These are phyloP conservation scores for Pseudorasbora parva DNA, from an alignment of 2,113 vertebrate species.

Conservation along the genomic window DNA sequence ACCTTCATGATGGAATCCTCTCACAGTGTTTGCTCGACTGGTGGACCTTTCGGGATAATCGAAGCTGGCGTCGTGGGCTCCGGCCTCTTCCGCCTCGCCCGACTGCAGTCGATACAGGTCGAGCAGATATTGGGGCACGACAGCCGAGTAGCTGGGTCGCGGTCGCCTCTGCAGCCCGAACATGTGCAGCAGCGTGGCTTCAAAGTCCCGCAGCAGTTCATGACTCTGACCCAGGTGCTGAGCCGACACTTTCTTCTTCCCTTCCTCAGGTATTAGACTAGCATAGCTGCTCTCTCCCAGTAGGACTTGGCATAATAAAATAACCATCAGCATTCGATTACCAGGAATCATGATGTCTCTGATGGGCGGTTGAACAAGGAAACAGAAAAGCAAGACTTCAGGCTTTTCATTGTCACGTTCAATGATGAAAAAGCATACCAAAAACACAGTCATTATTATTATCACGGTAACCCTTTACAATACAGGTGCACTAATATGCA, in stretches of 20 bases:
- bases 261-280: constrained; percentile 97
- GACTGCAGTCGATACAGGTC: constrained; percentile 98
- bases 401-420: not conserved
- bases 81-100: constrained; percentile 90
- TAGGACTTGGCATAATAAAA: constrained; percentile 99
- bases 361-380: constrained; percentile 30
- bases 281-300: constrained; percentile 96
- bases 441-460: not conserved
- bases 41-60: constrained; percentile 94
- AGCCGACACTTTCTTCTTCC: constrained; percentile 93
- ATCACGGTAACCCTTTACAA: too few relatives aligned
- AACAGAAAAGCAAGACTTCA: constrained; percentile 26
- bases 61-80: constrained; percentile 78
- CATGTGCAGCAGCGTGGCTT: constrained; percentile 98
- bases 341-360: constrained; percentile 99
- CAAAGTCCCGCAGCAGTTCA: constrained; percentile 93
- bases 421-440: not conserved
- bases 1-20: constrained; percentile 99
- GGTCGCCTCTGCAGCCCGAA: constrained; percentile 95
- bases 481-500: too few relatives aligned
- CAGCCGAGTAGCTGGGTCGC: constrained; percentile 86
- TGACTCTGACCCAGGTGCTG: constrained; percentile 54
- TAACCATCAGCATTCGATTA: constrained; percentile 99
- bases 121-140: constrained; percentile 94
- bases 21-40: constrained; percentile 97